Base-by-base conservation (phyloP, 2,113 vertebrate species). In the Collichthys lucidus region DNA sequence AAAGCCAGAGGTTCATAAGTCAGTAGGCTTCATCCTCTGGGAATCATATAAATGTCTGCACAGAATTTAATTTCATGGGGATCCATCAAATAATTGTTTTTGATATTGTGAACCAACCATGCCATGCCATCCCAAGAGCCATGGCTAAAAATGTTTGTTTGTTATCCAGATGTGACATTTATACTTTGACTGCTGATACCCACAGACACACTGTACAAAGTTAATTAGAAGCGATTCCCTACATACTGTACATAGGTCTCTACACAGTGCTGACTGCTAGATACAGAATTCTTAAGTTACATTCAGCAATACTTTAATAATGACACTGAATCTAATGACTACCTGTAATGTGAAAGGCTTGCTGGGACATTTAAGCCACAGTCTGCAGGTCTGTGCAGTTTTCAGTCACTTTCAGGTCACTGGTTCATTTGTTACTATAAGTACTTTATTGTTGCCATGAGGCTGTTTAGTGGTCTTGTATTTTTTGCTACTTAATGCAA, bases 401-500 rank as follows among this genome's bases (percentile, higher is more conserved):
- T 62, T 59, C 53, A 68, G 55, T 73, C 31, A 74, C 57, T 80
- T 78, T 2, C 6, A 17, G 53, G 59, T 72, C 69, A 74, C 46
- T 46, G 22, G n/a, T 66, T 19, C 63, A 83, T 86, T 77, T 69
- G 17, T 84, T 69, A 62, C 44, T 76, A 46, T 64, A 76, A 64
- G 50, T 56, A 19, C 35, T 83, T 63, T 35, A 20, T 49, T 57
- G 68, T 69, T 63, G 6, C 35, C 15, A 6, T 11, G 20, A 68
- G 14, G 56, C 12, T 68, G 16, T 70, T 74, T 68, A 68, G 47
- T 67, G 2, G 1, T 64, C 73, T 44, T 81, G 57, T 73, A 65
- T 53, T 64, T 83, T 81, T 44, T 78, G 79, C 71, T 49, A 56
- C 64, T 53, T 74, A 60, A 73, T 86, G 64, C 76, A 80, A 80